Evolutionary conservation across 2,797 vertebrate genomes (phyloP), one percentile per base, ranked within the genome.

Genomic region (Peromyscus aztecus): DNA sequence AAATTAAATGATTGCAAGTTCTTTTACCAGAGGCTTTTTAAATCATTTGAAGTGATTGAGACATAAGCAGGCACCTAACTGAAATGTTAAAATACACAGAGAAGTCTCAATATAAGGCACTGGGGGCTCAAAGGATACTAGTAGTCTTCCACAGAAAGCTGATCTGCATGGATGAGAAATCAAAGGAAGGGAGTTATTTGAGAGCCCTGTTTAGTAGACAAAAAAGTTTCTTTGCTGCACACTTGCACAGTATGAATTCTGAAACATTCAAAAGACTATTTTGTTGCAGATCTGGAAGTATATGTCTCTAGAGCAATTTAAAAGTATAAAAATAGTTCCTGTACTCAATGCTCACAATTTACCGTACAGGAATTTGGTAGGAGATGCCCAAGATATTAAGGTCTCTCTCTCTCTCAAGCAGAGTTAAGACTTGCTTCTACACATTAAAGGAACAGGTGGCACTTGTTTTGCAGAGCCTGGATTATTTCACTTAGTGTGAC

Each of bases 81-180:
- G 63, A 91, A 89, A 85, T 75, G 19, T 89, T 91, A 81, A 89
- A 92, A 90, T 76, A 59, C 24, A 94, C 29, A 92, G 59, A 86
- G 95, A 84, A 40, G n/a, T 93, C 71, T 94, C 67, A 77, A 5
- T 69, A 43, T 86, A 61, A 75, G 55, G 12, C 89, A 17, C 0
- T 84, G 23, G 43, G 80, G 27, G 2, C 29, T 85, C 37, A 40
- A 34, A 24, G 29, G 0, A 69, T 10, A 85, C 77, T 76, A 11
- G n/a, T 21, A 37, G 19, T 67, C 85, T 73, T 89, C 7, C 88
- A n/a, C 12, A 55, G 73, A 91, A 94, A 49, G 5, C 29, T 76
- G 77, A 61, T 81, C 63, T 95, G 12, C 16, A 34, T 46, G 57
- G 34, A 86, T 80, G 55, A 34, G 67, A 85, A 82, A 57, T 34